Conservation (phyloP, 2,113 vertebrate species). For the Geothlypis trichas region DNA sequence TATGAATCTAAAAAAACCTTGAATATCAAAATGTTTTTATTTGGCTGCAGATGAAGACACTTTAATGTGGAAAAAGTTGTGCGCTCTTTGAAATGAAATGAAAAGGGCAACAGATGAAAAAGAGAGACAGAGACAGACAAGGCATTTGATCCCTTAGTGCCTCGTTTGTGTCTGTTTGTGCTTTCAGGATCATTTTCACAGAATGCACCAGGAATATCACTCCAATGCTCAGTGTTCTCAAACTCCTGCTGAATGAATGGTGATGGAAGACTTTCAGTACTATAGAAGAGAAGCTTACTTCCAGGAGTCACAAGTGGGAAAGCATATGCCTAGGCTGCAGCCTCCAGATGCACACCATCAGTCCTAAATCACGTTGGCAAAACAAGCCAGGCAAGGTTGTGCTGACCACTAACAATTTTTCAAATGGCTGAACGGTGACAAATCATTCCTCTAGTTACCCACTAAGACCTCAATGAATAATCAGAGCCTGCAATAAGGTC, state of each 20-base stretch:
- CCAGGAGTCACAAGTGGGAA: background rate
- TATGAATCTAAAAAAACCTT: background rate
- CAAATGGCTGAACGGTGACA: background rate
- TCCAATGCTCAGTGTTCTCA: background rate
- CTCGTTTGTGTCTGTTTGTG: background rate
- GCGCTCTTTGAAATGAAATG: background rate
- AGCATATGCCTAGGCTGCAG: background rate
- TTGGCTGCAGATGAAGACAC: background rate
- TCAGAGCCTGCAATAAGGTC: background rate
- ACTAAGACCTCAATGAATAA: background rate
- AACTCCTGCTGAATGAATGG: background rate
- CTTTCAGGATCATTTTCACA: background rate
- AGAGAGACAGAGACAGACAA: background rate
- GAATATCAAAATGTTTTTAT: background rate
- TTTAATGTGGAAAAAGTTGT: background rate
- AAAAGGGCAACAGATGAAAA: background rate
- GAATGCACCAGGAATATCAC: background rate
- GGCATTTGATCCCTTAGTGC: background rate
- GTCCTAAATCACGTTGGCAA: background rate
- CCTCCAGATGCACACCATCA: background rate
- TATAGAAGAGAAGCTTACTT: background rate
- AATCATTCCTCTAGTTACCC: background rate
- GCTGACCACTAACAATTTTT: background rate
- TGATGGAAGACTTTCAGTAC: background rate
- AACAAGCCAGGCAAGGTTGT: background rate